A percentile compares a stretch with the other conserved stretches of the same genome.
Conservation (phyloP, 1,140 invertebrate species). For the Drosophila sulfurigaster region DNA sequence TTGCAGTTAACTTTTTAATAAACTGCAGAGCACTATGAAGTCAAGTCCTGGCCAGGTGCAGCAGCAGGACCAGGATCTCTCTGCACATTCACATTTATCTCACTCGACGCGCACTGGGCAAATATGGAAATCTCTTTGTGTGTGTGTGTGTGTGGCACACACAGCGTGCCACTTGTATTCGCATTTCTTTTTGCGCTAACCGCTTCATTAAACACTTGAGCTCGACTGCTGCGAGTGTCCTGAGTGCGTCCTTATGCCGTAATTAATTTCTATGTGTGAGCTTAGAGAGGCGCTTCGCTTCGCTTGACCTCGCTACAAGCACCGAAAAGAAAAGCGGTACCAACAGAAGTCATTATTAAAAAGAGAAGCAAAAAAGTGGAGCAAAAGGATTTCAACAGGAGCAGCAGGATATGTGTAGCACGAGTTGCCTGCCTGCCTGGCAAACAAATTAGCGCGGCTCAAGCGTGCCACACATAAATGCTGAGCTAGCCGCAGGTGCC, state of each 20-base stretch:
- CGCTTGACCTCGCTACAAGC: conserved; percentile 19
- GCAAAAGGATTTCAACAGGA: not conserved
- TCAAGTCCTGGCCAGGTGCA: not conserved
- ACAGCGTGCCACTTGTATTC: conserved; percentile 3
- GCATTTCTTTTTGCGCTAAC: conserved; percentile 32
- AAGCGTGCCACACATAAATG: conserved; percentile 16
- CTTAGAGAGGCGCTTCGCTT: not conserved
- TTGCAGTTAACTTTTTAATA: conserved; percentile 37
- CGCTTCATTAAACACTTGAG: conserved; percentile 77
- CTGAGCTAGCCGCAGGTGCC: conserved; percentile 8
- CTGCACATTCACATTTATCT: conserved; percentile 61
- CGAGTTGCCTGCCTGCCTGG: too few species aligned
- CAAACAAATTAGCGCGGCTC: conserved; percentile 2
- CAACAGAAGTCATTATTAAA: conserved; percentile 24
- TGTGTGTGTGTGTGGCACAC: not conserved
- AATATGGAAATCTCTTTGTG: conserved; percentile 24
- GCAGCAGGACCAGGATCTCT: conserved; percentile 22
- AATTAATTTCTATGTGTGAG: conserved; percentile 76
- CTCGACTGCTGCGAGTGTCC: conserved; percentile 45
- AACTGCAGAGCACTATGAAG: conserved; percentile 12
- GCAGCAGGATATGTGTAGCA: not conserved
- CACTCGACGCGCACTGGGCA: conserved; percentile 53
- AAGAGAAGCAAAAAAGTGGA: too few species aligned
- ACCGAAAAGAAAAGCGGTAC: not conserved
- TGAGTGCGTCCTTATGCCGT: conserved; percentile 56